These are phyloP conservation scores for Leptinotarsa haldemani DNA, from an alignment of 2,888 invertebrate genomes.

Conservation along the genomic window DNA sequence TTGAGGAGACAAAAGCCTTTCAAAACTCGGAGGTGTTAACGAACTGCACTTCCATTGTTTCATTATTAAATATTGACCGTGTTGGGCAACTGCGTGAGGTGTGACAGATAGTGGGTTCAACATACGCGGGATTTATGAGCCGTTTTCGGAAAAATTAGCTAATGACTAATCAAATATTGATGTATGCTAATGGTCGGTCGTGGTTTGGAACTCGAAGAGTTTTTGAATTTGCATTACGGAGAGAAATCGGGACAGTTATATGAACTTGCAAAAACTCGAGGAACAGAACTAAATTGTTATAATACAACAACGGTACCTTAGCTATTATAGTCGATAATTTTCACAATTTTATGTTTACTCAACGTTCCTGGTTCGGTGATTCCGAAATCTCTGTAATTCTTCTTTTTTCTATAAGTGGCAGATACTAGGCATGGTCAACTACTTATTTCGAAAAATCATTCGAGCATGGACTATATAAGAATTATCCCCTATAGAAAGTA, in stretches of 20 bases:
- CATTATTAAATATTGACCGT: slow-evolving; percentile 21
- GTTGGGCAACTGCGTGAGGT: slow-evolving; percentile 22
- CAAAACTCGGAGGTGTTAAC: slow-evolving; percentile 9
- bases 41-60: slow-evolving; percentile 26
- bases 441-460: too few species aligned
- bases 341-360: background rate
- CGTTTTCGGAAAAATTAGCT: slow-evolving; percentile 23
- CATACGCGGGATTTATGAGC: slow-evolving; percentile 11
- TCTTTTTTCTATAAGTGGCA: too few species aligned
- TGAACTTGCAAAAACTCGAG: slow-evolving; percentile 4
- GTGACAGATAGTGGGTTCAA: slow-evolving; percentile 25
- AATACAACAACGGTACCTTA: background rate
- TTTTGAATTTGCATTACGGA: slow-evolving; percentile 10
- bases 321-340: background rate
- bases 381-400: background rate
- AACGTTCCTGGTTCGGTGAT: background rate
- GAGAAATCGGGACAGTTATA: slow-evolving; percentile 12
- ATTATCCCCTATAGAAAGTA: too few species aligned
- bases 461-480: too few species aligned
- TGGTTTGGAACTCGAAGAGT: slow-evolving; percentile 2
- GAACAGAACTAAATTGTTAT: background rate
- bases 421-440: too few species aligned
- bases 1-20: slow-evolving; percentile 5
- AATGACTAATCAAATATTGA: slow-evolving; percentile 25
- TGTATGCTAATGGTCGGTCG: slow-evolving; percentile 11